Evolutionary conservation across 2,888 invertebrate genomes (phyloP).

Genomic region (Isotomurus palustris): DNA sequence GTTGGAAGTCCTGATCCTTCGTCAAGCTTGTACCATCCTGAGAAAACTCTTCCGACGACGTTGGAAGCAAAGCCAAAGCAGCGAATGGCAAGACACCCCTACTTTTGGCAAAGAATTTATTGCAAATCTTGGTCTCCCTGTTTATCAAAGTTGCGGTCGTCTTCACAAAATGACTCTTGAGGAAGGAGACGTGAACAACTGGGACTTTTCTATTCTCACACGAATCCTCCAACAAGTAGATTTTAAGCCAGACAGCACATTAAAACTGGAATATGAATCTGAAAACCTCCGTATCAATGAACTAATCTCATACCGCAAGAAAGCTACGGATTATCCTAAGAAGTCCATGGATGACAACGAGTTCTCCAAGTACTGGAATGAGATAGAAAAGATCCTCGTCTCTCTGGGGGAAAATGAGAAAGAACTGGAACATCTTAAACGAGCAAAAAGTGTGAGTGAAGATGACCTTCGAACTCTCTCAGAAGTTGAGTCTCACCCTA

Average conservation of each 20-base stretch:
- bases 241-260: conserved; percentile 10
- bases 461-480: conserved; percentile 22
- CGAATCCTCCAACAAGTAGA: conserved; percentile 23
- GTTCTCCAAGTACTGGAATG: conserved; percentile 33
- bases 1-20: conserved; percentile 33
- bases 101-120: conserved; percentile 25
- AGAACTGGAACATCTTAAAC: conserved; percentile 30
- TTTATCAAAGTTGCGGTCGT: conserved; percentile 29
- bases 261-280: conserved; percentile 17
- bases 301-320: conserved; percentile 24
- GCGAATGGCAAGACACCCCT: conserved; percentile 26
- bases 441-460: conserved; percentile 30
- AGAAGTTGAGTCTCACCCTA: conserved; percentile 1
- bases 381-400: conserved; percentile 33
- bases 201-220: conserved; percentile 32
- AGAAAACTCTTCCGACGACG: conserved; percentile 24
- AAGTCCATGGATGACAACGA: conserved; percentile 30
- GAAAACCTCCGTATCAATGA: conserved; percentile 28
- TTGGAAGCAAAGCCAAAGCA: conserved; percentile 28
- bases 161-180: conserved; percentile 34
- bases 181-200: conserved; percentile 33
- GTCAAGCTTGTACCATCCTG: conserved; percentile 28
- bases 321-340: conserved; percentile 23
- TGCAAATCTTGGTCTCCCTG: conserved; percentile 22
- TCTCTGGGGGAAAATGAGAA: conserved; percentile 34